phyloP scores from a whole-genome alignment of 1,140 invertebrate genomes.

The Drosophila navojoa region DNA sequence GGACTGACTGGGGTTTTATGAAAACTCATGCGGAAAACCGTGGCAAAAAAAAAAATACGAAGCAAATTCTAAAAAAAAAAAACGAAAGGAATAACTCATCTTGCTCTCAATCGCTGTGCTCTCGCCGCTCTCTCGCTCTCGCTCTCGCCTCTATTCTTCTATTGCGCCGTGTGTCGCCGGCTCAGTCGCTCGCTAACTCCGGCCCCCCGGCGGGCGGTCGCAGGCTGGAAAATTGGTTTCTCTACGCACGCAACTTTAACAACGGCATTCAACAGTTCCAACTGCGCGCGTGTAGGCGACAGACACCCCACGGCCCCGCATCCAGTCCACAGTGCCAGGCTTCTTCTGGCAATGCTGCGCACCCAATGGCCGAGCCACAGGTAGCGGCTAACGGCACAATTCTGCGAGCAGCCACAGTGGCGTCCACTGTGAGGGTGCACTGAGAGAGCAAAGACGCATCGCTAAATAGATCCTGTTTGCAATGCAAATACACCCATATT shows the following conservation, averaged over 20 bases:
- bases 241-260: constrained; percentile 36
- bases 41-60: background rate
- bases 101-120: constrained; percentile 2
- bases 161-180: constrained; percentile 3
- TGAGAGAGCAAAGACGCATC: background rate
- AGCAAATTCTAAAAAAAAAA: constrained; percentile 14
- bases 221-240: constrained; percentile 51
- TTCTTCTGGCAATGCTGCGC: background rate
- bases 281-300: constrained; percentile 56
- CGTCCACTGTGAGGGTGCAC: background rate
- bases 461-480: too few species aligned
- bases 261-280: constrained; percentile 61
- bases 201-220: constrained; percentile 56
- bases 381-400: constrained; percentile 3
- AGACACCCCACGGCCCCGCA: constrained; percentile 38
- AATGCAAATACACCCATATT: too few species aligned
- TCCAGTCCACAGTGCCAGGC: background rate
- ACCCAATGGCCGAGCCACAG: constrained; percentile 20
- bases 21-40: constrained; percentile 22
- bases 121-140: constrained; percentile 6
- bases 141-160: background rate
- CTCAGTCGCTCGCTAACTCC: background rate
- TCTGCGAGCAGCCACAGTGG: background rate
- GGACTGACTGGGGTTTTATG: constrained; percentile 34
- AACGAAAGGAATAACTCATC: constrained; percentile 39